Percentiles rank a stretch among this genome's conserved stretches.
Evolutionary conservation across 2,113 vertebrate genomes (phyloP).

Genomic region (Pelecanoides urinatrix): DNA sequence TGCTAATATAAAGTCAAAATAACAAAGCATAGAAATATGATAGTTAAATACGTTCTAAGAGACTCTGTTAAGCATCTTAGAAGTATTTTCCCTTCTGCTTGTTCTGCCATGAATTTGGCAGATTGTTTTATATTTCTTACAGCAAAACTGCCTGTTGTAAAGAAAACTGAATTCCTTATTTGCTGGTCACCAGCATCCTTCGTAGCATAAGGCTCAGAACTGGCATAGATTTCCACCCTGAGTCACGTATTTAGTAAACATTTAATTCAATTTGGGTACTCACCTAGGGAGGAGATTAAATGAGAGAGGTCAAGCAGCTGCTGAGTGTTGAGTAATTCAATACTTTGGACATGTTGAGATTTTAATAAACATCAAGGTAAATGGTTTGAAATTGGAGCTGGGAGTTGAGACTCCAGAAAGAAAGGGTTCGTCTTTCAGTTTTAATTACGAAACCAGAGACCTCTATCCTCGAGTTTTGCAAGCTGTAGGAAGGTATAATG

Average conservation of each 20-base stretch:
- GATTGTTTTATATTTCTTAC: neutral
- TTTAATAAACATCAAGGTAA: conserved; percentile 72
- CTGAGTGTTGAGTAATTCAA: conserved; percentile 67
- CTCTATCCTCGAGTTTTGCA: conserved; percentile 8
- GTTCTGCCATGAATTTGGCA: neutral
- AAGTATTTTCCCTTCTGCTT: neutral
- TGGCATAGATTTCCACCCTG: neutral
- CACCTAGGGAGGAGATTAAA: conserved; percentile 39
- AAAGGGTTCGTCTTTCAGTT: conserved; percentile 47
- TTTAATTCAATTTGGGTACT: conserved; percentile 62
- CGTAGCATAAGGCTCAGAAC: neutral
- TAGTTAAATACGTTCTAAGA: neutral
- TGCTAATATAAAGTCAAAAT: neutral
- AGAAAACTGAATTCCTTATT: neutral
- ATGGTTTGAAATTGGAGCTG: conserved; percentile 73
- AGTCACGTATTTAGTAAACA: conserved; percentile 57
- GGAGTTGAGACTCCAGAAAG: conserved; percentile 37
- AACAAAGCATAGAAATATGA: neutral
- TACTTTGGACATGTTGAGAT: conserved; percentile 48
- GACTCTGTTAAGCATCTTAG: neutral
- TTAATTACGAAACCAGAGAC: conserved; percentile 70
- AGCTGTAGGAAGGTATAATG: conserved; percentile 18
- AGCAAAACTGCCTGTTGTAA: neutral
- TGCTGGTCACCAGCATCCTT: neutral
- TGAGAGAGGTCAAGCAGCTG: conserved; percentile 69